A percentile compares a stretch with the other conserved stretches of the same genome.
phyloP scores from a whole-genome alignment of 2,888 invertebrate species.

The Diarsia rubi region DNA sequence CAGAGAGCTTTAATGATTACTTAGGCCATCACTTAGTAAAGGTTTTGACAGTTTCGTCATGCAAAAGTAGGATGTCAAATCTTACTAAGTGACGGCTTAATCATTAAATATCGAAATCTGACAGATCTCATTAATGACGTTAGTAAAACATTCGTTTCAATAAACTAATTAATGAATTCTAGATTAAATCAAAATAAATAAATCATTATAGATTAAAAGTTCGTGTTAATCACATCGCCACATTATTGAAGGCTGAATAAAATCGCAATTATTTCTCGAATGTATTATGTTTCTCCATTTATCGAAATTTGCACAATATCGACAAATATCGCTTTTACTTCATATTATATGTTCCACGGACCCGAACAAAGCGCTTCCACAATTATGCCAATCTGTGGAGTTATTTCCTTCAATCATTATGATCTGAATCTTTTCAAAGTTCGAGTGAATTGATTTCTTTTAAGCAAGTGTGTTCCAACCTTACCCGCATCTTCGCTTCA shows the following conservation, averaged over 20 bases:
- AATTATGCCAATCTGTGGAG: not conserved
- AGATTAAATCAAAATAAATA: too few relatives aligned
- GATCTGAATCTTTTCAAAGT: not conserved
- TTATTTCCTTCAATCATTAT: not conserved
- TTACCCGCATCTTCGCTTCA: not conserved
- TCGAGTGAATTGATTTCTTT: not conserved
- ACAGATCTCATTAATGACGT: slow-evolving; percentile 4
- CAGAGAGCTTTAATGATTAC: too few relatives aligned
- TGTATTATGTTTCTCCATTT: not conserved
- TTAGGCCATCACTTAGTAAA: too few relatives aligned
- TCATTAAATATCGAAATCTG: too few relatives aligned
- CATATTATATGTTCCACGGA: not conserved
- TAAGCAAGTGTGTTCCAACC: not conserved
- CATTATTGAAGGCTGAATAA: slow-evolving; percentile 16
- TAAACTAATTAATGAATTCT: too few relatives aligned
- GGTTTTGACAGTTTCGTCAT: too few relatives aligned
- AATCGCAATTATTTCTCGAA: slow-evolving; percentile 22
- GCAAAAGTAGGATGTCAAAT: too few relatives aligned
- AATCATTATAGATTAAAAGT: not conserved
- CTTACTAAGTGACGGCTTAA: too few relatives aligned
- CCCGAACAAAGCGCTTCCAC: not conserved
- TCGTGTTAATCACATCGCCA: not conserved
- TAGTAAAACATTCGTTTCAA: slow-evolving; percentile 18
- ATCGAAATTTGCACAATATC: not conserved
- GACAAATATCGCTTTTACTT: not conserved